Evolutionary conservation across 2,113 vertebrate genomes (phyloP).

Genomic region (Aramus guarauna): DNA sequence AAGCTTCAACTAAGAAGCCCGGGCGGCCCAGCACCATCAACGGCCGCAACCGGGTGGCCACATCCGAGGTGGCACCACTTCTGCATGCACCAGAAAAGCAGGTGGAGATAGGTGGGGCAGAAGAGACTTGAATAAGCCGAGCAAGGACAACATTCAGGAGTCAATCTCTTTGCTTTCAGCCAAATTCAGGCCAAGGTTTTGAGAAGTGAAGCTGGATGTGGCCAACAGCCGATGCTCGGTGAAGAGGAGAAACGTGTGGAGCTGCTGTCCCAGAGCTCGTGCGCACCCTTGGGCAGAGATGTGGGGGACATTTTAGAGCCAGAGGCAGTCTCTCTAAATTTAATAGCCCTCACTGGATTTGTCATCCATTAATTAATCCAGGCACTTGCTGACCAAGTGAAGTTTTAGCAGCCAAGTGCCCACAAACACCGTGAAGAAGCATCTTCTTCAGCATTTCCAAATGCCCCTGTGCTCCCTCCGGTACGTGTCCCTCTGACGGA

Average conservation of each 20-base stretch:
- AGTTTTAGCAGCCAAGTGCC: neutral
- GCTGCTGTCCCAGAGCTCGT: neutral
- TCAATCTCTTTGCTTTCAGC: neutral
- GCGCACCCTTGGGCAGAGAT: neutral
- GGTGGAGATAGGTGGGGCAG: no score
- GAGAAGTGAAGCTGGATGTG: neutral
- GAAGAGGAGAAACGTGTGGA: neutral
- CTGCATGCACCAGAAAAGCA: accelerated
- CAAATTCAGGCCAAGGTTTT: neutral
- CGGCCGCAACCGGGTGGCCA: accelerated
- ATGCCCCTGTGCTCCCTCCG: neutral
- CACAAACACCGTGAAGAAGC: neutral
- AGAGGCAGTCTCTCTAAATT: neutral
- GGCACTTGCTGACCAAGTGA: neutral
- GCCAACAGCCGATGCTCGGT: neutral
- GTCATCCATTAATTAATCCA: neutral
- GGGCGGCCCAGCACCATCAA: neutral
- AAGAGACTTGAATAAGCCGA: neutral
- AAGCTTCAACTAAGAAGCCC: neutral
- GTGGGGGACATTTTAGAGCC: neutral
- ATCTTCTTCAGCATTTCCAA: neutral
- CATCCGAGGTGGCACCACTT: neutral
- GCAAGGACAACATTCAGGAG: neutral
- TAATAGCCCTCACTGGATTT: neutral
- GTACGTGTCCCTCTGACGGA: accelerated